These are phyloP conservation scores for Gracilinanus agilis DNA, from an alignment of 2,113 vertebrate genomes.

Conservation along the genomic window DNA sequence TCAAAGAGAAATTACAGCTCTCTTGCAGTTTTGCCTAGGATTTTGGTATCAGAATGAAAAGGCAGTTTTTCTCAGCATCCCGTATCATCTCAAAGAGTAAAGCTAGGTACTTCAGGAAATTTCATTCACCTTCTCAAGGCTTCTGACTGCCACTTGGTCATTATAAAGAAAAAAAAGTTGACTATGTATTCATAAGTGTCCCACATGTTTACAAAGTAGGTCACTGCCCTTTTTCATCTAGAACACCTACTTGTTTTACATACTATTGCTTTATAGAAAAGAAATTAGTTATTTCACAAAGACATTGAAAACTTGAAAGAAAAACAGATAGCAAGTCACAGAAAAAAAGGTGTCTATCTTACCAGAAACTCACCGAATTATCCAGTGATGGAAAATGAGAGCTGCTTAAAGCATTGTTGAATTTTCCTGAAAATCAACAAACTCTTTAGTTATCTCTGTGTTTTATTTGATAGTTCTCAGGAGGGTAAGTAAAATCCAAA, in stretches of 20 bases:
- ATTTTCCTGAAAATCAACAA: slow-evolving; percentile 58
- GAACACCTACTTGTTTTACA: neutral
- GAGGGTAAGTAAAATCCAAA: slow-evolving; percentile 70
- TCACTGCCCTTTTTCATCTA: neutral
- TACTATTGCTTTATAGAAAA: neutral
- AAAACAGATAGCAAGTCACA: neutral
- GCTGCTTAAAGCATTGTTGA: slow-evolving; percentile 29
- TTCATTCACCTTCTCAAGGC: neutral
- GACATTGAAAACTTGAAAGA: neutral
- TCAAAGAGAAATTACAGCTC: neutral
- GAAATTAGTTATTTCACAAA: neutral
- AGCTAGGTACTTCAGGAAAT: neutral
- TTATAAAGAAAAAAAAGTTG: neutral
- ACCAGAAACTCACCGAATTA: slow-evolving; percentile 19
- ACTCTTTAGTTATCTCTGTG: slow-evolving; percentile 55
- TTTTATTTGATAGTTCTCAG: slow-evolving; percentile 71
- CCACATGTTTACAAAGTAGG: neutral
- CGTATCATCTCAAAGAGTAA: neutral
- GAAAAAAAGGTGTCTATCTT: neutral
- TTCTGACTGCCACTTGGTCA: neutral
- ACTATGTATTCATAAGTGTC: neutral
- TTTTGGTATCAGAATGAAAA: neutral
- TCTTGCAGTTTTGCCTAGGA: neutral
- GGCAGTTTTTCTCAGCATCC: neutral
- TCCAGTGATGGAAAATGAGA: neutral